Conservation (phyloP, 2,113 vertebrate genomes). For the Meriones unguiculatus region DNA sequence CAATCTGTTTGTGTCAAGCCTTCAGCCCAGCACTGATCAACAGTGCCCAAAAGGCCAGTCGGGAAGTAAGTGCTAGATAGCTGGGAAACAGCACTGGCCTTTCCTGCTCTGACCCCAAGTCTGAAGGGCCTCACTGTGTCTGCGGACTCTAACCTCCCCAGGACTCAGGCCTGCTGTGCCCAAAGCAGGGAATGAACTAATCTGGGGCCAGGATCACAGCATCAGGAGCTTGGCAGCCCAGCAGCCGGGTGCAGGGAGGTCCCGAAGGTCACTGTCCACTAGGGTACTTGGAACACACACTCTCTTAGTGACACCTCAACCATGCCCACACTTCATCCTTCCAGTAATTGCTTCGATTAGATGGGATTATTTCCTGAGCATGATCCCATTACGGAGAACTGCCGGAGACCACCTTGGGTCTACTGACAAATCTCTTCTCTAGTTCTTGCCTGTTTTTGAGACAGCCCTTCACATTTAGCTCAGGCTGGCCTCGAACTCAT, state of each 20-base stretch:
- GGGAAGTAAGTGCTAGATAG: not conserved
- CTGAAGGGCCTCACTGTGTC: not conserved
- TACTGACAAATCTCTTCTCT: not conserved
- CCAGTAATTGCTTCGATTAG: not conserved
- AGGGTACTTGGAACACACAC: not conserved
- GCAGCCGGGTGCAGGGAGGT: not conserved
- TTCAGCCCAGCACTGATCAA: not conserved
- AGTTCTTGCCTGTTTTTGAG: not conserved
- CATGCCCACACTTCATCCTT: not conserved
- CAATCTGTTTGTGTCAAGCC: not conserved
- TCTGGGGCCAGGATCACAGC: not conserved
- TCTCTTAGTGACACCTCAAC: not conserved
- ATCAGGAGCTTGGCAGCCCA: not conserved
- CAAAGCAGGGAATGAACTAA: not conserved
- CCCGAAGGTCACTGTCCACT: not conserved
- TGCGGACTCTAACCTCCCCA: not conserved
- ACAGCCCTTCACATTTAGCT: not conserved
- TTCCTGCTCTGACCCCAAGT: not conserved
- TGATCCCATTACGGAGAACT: conserved; percentile 1
- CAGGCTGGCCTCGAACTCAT: not conserved
- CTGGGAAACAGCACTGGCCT: not conserved
- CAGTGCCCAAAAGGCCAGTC: not conserved
- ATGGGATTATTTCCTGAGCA: not conserved
- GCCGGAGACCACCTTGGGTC: not conserved
- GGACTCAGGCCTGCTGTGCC: not conserved